Percentiles rank a stretch among this genome's conserved stretches.
These are phyloP conservation scores for Lepus americanus DNA, from an alignment of 2,113 vertebrate genomes.

Conservation along the genomic window DNA sequence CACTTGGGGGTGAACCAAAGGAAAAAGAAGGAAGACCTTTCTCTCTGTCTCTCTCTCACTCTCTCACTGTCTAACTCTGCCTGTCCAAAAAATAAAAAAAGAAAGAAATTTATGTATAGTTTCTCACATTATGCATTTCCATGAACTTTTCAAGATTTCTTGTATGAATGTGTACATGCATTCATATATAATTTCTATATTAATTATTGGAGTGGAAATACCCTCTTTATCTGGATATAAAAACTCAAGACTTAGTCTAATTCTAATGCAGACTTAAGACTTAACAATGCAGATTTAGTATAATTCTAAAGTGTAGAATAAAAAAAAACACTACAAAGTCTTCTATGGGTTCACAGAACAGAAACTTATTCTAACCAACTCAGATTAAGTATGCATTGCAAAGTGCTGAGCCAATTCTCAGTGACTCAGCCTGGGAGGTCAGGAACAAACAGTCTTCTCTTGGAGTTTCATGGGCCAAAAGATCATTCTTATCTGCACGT, in stretches of 20 bases:
- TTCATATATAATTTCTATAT: too few relatives aligned
- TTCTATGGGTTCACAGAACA: not conserved
- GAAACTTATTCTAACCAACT: not conserved
- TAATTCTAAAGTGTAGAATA: not conserved
- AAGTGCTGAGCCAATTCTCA: not conserved
- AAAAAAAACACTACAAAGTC: not conserved
- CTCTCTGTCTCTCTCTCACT: too few relatives aligned
- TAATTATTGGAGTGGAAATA: not conserved
- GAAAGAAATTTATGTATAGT: too few relatives aligned
- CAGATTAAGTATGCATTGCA: not conserved
- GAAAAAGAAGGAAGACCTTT: too few relatives aligned
- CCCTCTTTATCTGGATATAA: not conserved
- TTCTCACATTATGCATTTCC: too few relatives aligned
- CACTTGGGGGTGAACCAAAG: too few relatives aligned
- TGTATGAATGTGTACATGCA: too few relatives aligned
- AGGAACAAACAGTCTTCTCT: not conserved
- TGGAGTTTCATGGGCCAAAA: not conserved
- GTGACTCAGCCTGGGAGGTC: not conserved
- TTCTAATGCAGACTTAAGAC: not conserved
- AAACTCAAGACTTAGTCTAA: slow-evolving; percentile 24
- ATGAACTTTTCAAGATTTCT: too few relatives aligned
- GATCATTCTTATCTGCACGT: not conserved
- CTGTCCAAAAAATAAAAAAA: too few relatives aligned
- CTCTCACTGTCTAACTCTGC: too few relatives aligned
- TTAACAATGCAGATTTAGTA: not conserved